A percentile compares a stretch with the other conserved stretches of the same genome.
Conservation (phyloP, 2,888 invertebrate genomes). For the Limnephilus auricula region DNA sequence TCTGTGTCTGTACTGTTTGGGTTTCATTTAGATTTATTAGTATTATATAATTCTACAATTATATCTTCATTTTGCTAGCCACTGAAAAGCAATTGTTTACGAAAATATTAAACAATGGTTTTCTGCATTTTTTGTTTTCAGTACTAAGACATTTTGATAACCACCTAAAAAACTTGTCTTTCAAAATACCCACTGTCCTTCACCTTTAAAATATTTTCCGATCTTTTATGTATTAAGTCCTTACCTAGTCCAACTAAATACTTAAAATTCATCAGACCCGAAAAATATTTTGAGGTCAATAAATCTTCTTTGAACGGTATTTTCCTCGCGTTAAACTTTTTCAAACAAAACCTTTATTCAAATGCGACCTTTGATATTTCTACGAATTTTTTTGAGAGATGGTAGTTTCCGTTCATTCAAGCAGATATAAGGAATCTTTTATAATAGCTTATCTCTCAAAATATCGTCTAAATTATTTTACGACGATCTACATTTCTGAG, state of each 20-base stretch:
- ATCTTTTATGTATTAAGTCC: not conserved
- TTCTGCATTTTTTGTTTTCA: not conserved
- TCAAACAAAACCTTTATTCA: not conserved
- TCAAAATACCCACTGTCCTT: not conserved
- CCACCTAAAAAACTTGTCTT: not conserved
- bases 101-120: not conserved
- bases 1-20: too few relatives aligned
- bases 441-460: not conserved
- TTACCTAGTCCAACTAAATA: not conserved
- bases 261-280: not conserved
- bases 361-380: not conserved
- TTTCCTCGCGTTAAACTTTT: not conserved
- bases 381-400: not conserved
- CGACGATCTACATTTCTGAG: not conserved
- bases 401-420: not conserved
- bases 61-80: too few relatives aligned
- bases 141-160: not conserved
- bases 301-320: not conserved
- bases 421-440: not conserved
- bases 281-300: not conserved
- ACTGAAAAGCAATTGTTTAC: too few relatives aligned
- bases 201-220: not conserved
- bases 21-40: too few relatives aligned
- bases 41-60: too few relatives aligned
- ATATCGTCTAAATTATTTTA: not conserved